These are phyloP conservation scores for Misgurnus anguillicaudatus DNA, from an alignment of 2,113 vertebrate genomes.

Conservation along the genomic window DNA sequence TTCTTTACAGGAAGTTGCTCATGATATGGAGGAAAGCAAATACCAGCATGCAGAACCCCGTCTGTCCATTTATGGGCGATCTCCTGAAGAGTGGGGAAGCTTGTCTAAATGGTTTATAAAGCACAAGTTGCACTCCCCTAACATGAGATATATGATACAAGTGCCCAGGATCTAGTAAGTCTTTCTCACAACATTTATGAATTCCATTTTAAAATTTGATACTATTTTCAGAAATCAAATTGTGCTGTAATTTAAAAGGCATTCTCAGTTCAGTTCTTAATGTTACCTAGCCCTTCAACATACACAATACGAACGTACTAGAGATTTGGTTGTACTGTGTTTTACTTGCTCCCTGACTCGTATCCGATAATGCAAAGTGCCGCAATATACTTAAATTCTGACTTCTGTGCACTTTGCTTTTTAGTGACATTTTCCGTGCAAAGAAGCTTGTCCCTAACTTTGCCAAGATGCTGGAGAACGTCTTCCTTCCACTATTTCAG, in stretches of 20 bases:
- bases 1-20: slow-evolving; percentile 86
- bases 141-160: slow-evolving; percentile 98
- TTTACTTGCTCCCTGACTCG: no score
- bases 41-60: slow-evolving; percentile 95
- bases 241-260: not conserved
- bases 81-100: slow-evolving; percentile 83
- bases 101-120: slow-evolving; percentile 94
- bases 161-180: slow-evolving; percentile 97
- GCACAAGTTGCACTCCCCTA: slow-evolving; percentile 91
- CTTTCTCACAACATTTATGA: not conserved
- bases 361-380: not conserved
- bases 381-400: not conserved
- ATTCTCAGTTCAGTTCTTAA: not conserved
- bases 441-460: slow-evolving; percentile 89
- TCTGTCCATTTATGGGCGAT: slow-evolving; percentile 92
- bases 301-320: not conserved
- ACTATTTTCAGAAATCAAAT: no score
- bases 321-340: not conserved
- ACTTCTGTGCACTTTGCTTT: slow-evolving; percentile 49
- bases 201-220: no score
- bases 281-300: no score
- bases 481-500: slow-evolving; percentile 94
- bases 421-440: slow-evolving; percentile 93
- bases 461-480: slow-evolving; percentile 94
- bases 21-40: slow-evolving; percentile 91